These are phyloP conservation scores for Piprites chloris DNA, from an alignment of 2,113 vertebrate genomes.

Conservation along the genomic window DNA sequence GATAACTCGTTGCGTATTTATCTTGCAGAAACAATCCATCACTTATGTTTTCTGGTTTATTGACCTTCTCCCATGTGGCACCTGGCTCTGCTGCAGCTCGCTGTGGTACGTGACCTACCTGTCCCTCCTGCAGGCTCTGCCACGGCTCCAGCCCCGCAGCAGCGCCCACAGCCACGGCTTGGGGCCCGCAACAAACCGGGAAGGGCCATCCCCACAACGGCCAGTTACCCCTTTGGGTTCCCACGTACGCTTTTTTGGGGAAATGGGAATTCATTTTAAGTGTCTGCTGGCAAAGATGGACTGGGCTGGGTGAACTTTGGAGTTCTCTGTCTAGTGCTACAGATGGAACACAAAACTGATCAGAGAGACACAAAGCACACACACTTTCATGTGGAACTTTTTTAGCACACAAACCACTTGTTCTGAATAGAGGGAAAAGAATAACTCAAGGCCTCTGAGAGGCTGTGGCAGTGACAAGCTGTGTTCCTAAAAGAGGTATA, in stretches of 20 bases:
- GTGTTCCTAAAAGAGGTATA: not conserved
- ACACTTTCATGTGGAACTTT: not conserved
- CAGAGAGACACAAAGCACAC: not conserved
- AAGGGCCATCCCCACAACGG: not conserved
- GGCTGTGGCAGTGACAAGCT: not conserved
- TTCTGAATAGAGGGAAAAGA: not conserved
- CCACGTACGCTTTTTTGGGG: not conserved
- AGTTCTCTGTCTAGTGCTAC: not conserved
- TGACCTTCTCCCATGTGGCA: not conserved
- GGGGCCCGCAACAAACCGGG: not conserved
- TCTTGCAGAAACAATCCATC: not conserved
- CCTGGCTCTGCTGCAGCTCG: not conserved
- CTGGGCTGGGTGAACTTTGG: not conserved
- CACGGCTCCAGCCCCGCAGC: not conserved
- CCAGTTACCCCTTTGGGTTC: not conserved
- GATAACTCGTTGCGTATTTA: not conserved
- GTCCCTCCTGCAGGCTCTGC: not conserved
- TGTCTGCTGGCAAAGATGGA: not conserved
- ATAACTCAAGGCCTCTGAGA: not conserved
- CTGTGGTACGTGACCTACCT: not conserved
- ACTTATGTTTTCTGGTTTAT: not conserved
- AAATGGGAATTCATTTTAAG: not conserved
- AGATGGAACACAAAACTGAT: not conserved
- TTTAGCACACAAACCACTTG: not conserved
- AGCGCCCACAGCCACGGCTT: fast-evolving